A percentile compares a stretch with the other conserved stretches of the same genome.
These are phyloP conservation scores for Rhinophrynus dorsalis DNA, from an alignment of 2,797 vertebrate genomes.

Conservation along the genomic window DNA sequence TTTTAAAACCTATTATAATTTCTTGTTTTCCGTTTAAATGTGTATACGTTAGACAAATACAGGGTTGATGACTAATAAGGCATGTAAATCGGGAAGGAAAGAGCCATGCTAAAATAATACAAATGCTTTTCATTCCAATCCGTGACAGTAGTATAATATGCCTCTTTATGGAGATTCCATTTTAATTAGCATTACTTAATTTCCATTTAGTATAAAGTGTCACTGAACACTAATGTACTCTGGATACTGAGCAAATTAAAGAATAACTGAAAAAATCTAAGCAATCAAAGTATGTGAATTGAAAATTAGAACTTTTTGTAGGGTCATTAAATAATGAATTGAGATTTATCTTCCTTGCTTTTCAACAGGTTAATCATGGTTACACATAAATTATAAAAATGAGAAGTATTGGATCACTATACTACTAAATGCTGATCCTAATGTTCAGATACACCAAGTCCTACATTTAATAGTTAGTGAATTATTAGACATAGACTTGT, in stretches of 20 bases:
- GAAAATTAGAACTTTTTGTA: conserved; percentile 53
- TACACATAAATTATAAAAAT: conserved; percentile 52
- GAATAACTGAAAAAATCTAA: conserved; percentile 56
- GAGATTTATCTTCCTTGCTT: conserved; percentile 53
- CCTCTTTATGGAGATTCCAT: conserved; percentile 59
- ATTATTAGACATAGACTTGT: conserved; percentile 50
- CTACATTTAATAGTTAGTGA: conserved; percentile 47
- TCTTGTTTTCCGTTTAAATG: not conserved
- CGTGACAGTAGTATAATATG: conserved; percentile 54
- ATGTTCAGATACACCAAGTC: conserved; percentile 47
- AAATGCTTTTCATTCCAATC: conserved; percentile 38
- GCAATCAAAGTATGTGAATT: conserved; percentile 54
- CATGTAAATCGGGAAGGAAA: conserved; percentile 2
- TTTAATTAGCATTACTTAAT: conserved; percentile 68
- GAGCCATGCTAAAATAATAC: conserved; percentile 15
- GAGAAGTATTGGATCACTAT: conserved; percentile 33
- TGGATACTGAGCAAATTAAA: conserved; percentile 54
- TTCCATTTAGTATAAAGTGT: conserved; percentile 55
- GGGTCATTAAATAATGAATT: conserved; percentile 54
- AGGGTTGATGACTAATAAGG: conserved; percentile 8
- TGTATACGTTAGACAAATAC: not conserved
- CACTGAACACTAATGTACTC: conserved; percentile 55
- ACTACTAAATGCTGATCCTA: conserved; percentile 43
- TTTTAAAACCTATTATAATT: no score
- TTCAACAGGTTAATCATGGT: conserved; percentile 58